Conservation (phyloP, 2,797 vertebrate species). For the Halcyon chelicuti region DNA sequence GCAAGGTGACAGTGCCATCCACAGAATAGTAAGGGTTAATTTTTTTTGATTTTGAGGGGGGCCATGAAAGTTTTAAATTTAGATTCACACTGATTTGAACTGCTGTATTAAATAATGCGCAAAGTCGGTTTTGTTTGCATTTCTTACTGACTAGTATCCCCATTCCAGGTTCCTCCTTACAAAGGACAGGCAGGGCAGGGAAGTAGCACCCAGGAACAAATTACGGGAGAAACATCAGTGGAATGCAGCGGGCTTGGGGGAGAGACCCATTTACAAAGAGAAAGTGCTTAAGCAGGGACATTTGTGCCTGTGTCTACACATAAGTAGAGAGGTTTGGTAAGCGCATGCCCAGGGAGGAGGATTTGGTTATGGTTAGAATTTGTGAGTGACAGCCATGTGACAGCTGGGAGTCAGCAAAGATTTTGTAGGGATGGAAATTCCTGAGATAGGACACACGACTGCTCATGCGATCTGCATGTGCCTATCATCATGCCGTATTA, state of each 20-base stretch:
- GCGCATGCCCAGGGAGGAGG: slow-evolving; percentile 12
- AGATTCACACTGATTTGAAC: not conserved
- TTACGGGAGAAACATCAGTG: not conserved
- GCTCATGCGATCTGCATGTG: slow-evolving; percentile 50
- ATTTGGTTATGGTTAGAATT: slow-evolving; percentile 67
- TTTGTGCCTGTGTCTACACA: not conserved
- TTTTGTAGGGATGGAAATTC: slow-evolving; percentile 51
- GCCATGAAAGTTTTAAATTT: not conserved
- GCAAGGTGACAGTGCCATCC: not conserved
- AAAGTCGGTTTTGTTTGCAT: not conserved
- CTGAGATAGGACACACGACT: slow-evolving; percentile 26
- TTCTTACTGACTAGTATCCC: not conserved
- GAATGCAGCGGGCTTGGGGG: slow-evolving; percentile 1
- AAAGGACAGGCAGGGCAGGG: not conserved
- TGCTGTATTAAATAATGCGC: not conserved
- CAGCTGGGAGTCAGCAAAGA: slow-evolving; percentile 61
- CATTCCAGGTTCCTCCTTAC: not conserved
- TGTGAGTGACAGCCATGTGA: slow-evolving; percentile 70
- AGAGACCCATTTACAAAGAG: not conserved
- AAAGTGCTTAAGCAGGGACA: not conserved
- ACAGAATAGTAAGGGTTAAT: slow-evolving; percentile 22
- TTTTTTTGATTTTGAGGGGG: not conserved
- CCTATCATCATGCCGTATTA: slow-evolving; percentile 52
- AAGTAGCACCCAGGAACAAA: slow-evolving; percentile 17
- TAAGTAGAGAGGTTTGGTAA: not conserved